Percentiles rank a stretch among this genome's conserved stretches.
Evolutionary conservation across 2,797 vertebrate genomes (phyloP).

Genomic region (Ataeniobius toweri): DNA sequence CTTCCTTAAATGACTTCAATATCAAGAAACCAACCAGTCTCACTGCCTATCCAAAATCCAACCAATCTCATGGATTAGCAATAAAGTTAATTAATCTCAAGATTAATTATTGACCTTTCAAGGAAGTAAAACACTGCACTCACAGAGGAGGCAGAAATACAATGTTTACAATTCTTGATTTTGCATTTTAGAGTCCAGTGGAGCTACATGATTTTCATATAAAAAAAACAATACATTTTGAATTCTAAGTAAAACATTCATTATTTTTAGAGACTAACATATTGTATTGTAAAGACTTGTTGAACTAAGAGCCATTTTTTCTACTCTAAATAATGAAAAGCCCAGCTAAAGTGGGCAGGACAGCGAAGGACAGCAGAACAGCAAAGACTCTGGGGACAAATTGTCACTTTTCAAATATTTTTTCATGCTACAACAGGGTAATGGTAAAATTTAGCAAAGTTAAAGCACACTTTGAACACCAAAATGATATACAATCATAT

Average conservation of each 20-base stretch:
- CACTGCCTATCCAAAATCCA: neutral
- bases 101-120: neutral
- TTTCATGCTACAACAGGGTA: neutral
- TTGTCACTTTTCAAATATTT: no score
- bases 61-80: neutral
- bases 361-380: neutral
- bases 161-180: neutral
- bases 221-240: neutral
- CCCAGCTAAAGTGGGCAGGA: neutral
- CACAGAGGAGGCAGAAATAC: neutral
- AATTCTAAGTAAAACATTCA: neutral
- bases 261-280: neutral
- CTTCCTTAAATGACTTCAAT: neutral
- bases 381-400: neutral
- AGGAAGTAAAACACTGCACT: neutral
- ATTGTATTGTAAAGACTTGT: neutral
- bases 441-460: neutral
- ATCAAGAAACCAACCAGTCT: neutral
- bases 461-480: neutral
- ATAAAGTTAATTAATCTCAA: conserved; percentile 1
- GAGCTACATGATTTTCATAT: neutral
- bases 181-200: neutral
- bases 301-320: neutral
- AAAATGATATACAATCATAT: neutral
- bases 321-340: no score